Evolutionary conservation across 2,888 invertebrate species (phyloP), one percentile per base, ranked within the genome.

Genomic region (Junonia oenone): DNA sequence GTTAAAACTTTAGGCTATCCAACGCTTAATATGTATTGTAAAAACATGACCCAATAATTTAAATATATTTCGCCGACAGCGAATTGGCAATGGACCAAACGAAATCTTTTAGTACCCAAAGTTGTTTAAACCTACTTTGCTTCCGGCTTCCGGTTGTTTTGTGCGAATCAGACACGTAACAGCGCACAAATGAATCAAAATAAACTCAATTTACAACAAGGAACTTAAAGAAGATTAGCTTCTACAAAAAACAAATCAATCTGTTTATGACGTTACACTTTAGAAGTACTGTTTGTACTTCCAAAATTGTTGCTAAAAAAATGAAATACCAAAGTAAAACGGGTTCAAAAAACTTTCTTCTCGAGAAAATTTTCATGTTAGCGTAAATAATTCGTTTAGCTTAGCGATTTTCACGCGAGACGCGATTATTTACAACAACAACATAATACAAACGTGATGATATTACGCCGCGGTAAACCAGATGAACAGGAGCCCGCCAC

Each of bases 21-120:
- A 35, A 19, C 35, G 27, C n/a, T 29, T 50, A 11, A 15, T n/a
- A 8, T 50, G 38, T 50, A 35, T 50, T 50, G 37, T 15, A 38
- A 26, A 50, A 58, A 56, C 57, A 49, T 54, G 59, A 55, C 47
- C 57, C 57, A 61, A 57, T 60, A 63, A 45, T 46, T 29, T 19
- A 38, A 66, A 62, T 63, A 58, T 48, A 58, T 51, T 58, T 49
- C 46, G 58, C 51, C 52, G 61, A 55, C 53, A 51, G 38, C 47
- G 38, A 53, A 51, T 63, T 63, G 62, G 59, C 56, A 59, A 33
- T 38, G 33, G 19, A 56, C 63, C 62, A 63, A 68, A 26, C 31
- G 11, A 48, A 56, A 56, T 48, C 29, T 54, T 48, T 49, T 56
- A 56, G 53, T 48, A 29, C 22, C 22, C 45, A 29, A 56, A 45